Base-by-base conservation (phyloP, 2,888 invertebrate species). In the Callosobruchus maculatus region DNA sequence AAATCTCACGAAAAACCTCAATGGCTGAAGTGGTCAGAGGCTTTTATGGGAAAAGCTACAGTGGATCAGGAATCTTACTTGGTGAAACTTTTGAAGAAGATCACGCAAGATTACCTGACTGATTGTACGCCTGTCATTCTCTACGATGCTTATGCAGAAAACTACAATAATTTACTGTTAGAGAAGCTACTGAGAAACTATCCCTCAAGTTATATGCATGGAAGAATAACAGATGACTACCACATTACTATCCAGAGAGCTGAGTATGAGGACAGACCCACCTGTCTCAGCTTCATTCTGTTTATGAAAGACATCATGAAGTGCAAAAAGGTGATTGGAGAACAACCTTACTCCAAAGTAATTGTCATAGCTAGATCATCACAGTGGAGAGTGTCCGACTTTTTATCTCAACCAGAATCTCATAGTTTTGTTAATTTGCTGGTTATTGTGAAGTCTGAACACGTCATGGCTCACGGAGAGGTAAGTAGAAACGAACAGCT, bases 331-430 rank as follows among this genome's bases (percentile, higher is more conserved):
- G 88, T 93, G 49, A 86, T 94, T 71, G 91, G 91, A 0, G 89
- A 91, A 72, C 92, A 93, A 82, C 89, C 89, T 0, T 86, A 88
- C 0, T 91, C 90, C 78, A 92, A 91, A 82, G 91, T 94, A 0
- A 88, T 94, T 0, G 84, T 94, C 0, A 88, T 94, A 0, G 90
- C 94, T 0, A 88, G 91, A 80, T 93, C 93, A 0, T 91, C 93
- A 0, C 93, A 93, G 81, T 94, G 94, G 94, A 91, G 92, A 26
- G 90, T 94, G 0, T 90, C 92, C 74, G 93, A 94, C 81, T 94
- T 93, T 86, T 83, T 94, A 21, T 86, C 89, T 0, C 90, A 90
- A 22, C 88, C 90, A 71, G 76, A 87, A 0, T 92, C 94, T 0
- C 91, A 92, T 80, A 89, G 89, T 83, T 92, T 94, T 82, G 89